These are phyloP conservation scores for Microcebus murinus DNA, from an alignment of 2,113 vertebrate genomes.

Conservation along the genomic window DNA sequence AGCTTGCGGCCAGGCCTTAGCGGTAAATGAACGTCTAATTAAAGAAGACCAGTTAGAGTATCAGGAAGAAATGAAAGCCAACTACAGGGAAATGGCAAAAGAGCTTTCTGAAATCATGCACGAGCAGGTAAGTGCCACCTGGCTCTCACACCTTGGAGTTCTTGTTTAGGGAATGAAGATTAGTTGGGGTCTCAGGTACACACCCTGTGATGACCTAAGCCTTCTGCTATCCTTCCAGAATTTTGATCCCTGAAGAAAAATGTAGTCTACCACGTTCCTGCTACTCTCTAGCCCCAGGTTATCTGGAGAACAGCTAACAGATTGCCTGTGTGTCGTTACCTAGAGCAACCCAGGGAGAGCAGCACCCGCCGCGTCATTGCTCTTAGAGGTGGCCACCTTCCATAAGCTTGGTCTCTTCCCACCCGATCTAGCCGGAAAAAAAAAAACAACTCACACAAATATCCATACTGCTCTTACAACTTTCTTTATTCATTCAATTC, in stretches of 20 bases:
- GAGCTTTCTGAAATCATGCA: conserved; percentile 98
- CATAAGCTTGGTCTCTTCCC: neutral
- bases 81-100: conserved; percentile 95
- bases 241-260: neutral
- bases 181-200: neutral
- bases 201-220: neutral
- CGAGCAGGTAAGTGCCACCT: conserved; percentile 89
- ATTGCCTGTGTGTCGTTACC: fast-evolving
- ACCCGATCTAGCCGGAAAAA: neutral
- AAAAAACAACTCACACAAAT: no score
- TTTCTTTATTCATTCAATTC: neutral
- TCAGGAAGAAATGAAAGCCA: conserved; percentile 99
- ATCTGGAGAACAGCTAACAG: neutral
- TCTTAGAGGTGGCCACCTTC: fast-evolving
- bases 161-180: neutral
- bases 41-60: conserved; percentile 99
- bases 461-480: neutral
- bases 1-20: conserved; percentile 95
- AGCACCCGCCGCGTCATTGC: fast-evolving
- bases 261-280: neutral
- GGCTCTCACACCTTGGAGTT: no score
- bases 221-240: neutral
- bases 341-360: fast-evolving
- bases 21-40: conserved; percentile 95
- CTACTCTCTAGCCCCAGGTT: fast-evolving